Percentiles rank a stretch among this genome's conserved stretches.
These are phyloP conservation scores for Lucilia cuprina DNA, from an alignment of 1,140 invertebrate species.

Conservation along the genomic window DNA sequence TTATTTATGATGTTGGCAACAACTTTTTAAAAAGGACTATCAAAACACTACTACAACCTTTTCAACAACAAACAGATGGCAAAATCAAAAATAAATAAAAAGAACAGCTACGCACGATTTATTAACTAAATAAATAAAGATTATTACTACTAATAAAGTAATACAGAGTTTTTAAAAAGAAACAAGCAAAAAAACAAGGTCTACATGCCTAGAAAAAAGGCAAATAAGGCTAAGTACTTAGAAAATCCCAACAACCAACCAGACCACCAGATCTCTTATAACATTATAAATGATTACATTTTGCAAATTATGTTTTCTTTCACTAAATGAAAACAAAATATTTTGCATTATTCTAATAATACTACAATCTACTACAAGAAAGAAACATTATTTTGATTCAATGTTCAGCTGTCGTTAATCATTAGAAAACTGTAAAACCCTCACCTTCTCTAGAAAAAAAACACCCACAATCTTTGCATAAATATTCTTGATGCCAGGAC, in stretches of 20 bases:
- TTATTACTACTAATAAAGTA: not conserved
- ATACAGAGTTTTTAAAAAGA: not conserved
- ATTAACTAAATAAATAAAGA: conserved; percentile 26
- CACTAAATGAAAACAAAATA: not conserved
- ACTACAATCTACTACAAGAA: not conserved
- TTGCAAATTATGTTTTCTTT: not conserved
- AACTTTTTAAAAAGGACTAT: not conserved
- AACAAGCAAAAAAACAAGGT: not conserved
- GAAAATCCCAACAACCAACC: not conserved
- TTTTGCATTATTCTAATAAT: not conserved
- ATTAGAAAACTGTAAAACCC: not conserved
- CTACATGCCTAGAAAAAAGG: too few species aligned
- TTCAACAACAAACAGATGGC: conserved; percentile 10
- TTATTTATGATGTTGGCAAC: conserved; percentile 8
- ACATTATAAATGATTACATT: not conserved
- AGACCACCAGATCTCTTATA: not conserved
- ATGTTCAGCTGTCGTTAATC: not conserved
- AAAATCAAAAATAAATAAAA: not conserved
- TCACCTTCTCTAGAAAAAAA: not conserved
- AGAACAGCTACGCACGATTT: conserved; percentile 22
- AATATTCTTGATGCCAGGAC: not conserved
- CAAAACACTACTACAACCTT: not conserved
- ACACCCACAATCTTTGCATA: not conserved
- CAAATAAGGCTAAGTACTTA: not conserved
- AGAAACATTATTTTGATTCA: conserved; percentile 28